Evolutionary conservation across 2,888 invertebrate genomes (phyloP).

Genomic region (Folsomia manolachei): DNA sequence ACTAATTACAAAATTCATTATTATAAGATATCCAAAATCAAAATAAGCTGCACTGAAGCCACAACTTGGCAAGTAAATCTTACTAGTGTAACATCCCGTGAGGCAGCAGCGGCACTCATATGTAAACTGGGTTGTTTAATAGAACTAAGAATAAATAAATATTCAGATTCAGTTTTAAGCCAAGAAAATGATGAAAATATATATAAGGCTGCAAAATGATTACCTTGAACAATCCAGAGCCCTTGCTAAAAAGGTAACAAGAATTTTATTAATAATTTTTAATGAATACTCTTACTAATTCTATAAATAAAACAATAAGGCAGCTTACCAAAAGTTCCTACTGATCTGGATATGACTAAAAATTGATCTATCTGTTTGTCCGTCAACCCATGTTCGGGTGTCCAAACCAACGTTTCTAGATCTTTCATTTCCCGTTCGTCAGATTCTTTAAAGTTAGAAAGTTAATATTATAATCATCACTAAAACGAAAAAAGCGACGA

Average conservation of each 20-base stretch:
- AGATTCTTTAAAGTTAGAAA: slow-evolving; percentile 55
- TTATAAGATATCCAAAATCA: slow-evolving; percentile 11
- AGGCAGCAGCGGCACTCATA: slow-evolving; percentile 99
- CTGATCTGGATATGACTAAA: slow-evolving; percentile 80
- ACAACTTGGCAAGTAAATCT: slow-evolving; percentile 51
- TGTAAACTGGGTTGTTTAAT: slow-evolving; percentile 97
- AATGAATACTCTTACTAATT: too few species aligned
- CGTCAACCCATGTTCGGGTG: slow-evolving; percentile 82
- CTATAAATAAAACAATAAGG: slow-evolving; percentile 98
- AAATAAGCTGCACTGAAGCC: slow-evolving; percentile 7
- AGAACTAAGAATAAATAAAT: too few species aligned
- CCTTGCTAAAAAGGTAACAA: too few species aligned
- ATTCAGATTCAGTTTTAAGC: too few species aligned
- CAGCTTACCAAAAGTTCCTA: slow-evolving; percentile 97
- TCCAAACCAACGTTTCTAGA: slow-evolving; percentile 91
- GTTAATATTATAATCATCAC: neutral
- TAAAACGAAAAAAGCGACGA: too few species aligned
- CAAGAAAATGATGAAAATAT: too few species aligned
- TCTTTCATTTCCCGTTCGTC: slow-evolving; percentile 70
- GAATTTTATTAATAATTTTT: too few species aligned
- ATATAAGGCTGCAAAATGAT: too few species aligned
- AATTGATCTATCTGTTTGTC: slow-evolving; percentile 99
- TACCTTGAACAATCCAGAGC: too few species aligned
- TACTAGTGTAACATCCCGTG: slow-evolving; percentile 93
- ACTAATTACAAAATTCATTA: slow-evolving; percentile 63